Conservation (phyloP, 2,113 vertebrate genomes). For the Plecturocebus donacophilus region DNA sequence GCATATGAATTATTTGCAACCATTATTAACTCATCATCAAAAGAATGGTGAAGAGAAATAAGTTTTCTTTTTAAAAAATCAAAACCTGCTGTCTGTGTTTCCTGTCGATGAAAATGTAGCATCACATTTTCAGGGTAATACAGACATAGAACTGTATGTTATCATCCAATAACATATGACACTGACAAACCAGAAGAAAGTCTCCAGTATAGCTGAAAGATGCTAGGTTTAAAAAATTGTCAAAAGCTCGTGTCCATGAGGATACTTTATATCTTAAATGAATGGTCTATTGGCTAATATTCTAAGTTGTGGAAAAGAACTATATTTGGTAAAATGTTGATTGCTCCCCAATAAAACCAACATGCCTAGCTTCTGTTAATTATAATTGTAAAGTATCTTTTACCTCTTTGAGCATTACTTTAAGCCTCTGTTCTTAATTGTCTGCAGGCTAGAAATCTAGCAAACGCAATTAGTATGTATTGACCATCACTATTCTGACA, state of each 20-base stretch:
- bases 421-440: background rate
- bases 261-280: background rate
- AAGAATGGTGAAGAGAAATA: background rate
- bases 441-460: background rate
- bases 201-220: background rate
- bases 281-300: background rate
- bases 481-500: background rate
- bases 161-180: slow-evolving; percentile 6
- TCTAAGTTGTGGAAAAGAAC: background rate
- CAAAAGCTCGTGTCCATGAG: background rate
- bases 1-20: background rate
- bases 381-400: background rate
- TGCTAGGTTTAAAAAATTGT: background rate
- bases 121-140: background rate
- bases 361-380: background rate
- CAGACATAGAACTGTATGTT: background rate
- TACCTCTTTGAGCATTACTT: background rate
- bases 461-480: background rate
- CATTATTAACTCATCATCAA: slow-evolving; percentile 5
- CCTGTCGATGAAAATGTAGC: background rate
- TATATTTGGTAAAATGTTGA: background rate
- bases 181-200: background rate
- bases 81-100: background rate
- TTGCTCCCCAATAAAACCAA: background rate
- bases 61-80: slow-evolving; percentile 42